Base-by-base conservation (phyloP, 2,888 invertebrate genomes). In the Subacronicta megacephala region DNA sequence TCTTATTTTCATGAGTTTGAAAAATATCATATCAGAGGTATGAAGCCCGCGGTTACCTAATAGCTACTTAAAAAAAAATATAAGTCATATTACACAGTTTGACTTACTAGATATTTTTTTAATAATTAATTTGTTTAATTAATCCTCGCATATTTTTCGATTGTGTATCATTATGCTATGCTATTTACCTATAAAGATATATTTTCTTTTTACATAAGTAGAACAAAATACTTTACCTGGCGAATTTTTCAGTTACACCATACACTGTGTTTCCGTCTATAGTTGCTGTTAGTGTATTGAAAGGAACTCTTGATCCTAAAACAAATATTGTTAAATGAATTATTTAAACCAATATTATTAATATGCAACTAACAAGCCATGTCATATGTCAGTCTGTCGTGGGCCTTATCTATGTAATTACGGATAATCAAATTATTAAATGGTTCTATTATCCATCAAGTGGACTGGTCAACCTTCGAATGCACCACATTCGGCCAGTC, bases 181-280 rank as follows among this genome's bases (percentile, higher is more conserved):
- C 3, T 7, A 20, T 20, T 20, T 20, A 20, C 20, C 1, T 20
- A 6, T 6, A 20, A 4, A 20, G 20, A 3, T 3, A 20, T 7
- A 23, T 23, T 23, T 1, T 9, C 7, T 23, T 20, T 20, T 20
- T 45, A 20, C 7, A 1, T 35, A 15, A 15, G 10, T 16, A 13
- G 36, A 9, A n/a, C 1, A 44, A 40, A 40, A 47, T 59, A 20
- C 7, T 58, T 80, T 88, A 97, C 96, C 96, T 96, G 33, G 97
- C 94, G 83, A 97, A 97, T 74, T 96, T 95, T 81, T 98, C 98
- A 47, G 96, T 97, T 6, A 97, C 97, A 40, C 98, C 98, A 80
- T 98, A 98, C 1, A 98, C 96, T 2, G 98, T 98, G 83, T 98
- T 98, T 45, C 96, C 98, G 88, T 98, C 98, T 33, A 98, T 94